These are phyloP conservation scores for Malurus cyaneus DNA, from an alignment of 2,113 vertebrate species.

Conservation along the genomic window DNA sequence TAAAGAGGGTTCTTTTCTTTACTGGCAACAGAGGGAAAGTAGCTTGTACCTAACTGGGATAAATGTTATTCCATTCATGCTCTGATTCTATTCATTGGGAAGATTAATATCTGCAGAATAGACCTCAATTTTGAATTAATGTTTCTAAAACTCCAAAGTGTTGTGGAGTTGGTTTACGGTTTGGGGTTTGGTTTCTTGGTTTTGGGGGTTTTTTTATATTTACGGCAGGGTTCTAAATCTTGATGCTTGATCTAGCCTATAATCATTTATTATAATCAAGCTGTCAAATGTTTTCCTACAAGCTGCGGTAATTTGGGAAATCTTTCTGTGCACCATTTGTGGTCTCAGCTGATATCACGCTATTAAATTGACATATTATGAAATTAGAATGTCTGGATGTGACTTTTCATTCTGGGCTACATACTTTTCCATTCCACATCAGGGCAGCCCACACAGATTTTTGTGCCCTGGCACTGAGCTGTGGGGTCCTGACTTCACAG, in stretches of 20 bases:
- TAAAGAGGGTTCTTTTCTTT: neutral
- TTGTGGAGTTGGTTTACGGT: neutral
- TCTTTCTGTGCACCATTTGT: neutral
- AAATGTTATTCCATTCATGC: neutral
- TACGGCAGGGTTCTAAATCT: neutral
- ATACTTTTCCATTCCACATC: neutral
- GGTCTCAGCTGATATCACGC: neutral
- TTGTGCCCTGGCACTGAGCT: neutral
- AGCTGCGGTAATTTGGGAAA: neutral
- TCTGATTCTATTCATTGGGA: neutral
- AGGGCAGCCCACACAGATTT: neutral
- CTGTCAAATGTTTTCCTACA: neutral
- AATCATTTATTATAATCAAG: neutral
- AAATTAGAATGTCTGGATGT: neutral
- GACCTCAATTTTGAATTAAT: neutral
- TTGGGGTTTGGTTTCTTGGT: fast-evolving
- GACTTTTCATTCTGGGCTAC: neutral
- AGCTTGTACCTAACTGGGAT: neutral
- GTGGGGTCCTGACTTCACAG: neutral
- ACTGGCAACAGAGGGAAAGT: neutral
- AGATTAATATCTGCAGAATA: neutral
- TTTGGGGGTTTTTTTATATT: neutral
- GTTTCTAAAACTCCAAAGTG: neutral
- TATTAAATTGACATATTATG: neutral
- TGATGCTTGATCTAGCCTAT: neutral